A percentile compares a stretch with the other conserved stretches of the same genome.
Evolutionary conservation across 1,140 invertebrate species (phyloP).

Genomic region (Diorhabda sublineata): DNA sequence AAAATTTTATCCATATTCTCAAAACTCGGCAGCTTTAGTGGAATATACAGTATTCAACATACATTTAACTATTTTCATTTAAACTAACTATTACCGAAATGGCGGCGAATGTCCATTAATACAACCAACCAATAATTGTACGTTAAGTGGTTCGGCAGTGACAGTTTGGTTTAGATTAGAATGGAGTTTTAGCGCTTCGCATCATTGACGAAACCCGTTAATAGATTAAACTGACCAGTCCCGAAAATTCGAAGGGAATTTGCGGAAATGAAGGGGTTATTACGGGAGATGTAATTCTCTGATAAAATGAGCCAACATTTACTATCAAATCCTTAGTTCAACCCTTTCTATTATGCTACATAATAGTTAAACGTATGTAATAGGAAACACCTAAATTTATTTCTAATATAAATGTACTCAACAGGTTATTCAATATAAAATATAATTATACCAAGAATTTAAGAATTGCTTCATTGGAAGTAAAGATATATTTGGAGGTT

Average conservation of each 20-base stretch:
- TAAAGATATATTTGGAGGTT: no score
- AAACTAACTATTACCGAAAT: not conserved
- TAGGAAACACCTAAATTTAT: no score
- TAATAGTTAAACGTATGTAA: no score
- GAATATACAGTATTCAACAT: not conserved
- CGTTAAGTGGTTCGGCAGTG: not conserved
- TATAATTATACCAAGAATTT: no score
- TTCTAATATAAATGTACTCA: no score
- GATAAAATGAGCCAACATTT: no score
- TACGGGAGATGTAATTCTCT: no score
- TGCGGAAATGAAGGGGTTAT: not conserved
- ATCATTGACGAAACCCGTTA: constrained; percentile 2
- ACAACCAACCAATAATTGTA: not conserved
- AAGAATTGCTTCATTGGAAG: no score
- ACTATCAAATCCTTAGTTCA: no score
- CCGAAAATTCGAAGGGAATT: not conserved
- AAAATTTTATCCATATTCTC: no score
- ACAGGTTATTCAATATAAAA: no score
- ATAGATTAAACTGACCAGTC: not conserved
- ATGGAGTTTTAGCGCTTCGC: not conserved
- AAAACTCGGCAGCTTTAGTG: not conserved
- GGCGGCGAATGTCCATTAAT: not conserved
- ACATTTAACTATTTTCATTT: not conserved
- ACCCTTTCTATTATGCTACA: no score
- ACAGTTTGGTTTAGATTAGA: not conserved